phyloP scores from a whole-genome alignment of 2,113 vertebrate genomes.

The Mesitornis unicolor region DNA sequence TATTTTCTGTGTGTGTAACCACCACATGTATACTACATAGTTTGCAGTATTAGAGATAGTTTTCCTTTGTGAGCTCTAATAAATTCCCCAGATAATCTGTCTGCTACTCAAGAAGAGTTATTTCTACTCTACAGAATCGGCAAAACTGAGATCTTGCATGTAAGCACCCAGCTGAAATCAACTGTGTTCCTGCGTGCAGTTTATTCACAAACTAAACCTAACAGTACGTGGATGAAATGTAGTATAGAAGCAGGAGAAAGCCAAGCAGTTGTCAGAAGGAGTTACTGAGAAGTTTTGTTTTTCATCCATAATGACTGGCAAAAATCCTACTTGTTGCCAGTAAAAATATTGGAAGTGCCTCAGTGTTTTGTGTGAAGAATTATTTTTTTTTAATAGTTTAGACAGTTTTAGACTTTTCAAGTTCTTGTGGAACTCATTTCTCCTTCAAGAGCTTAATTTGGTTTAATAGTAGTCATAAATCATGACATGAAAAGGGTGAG shows the following conservation, averaged over 20 bases:
- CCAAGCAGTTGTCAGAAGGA: slow-evolving; percentile 42
- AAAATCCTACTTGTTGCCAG: slow-evolving; percentile 15
- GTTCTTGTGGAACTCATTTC: slow-evolving; percentile 23
- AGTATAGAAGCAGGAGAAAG: not conserved
- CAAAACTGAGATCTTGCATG: not conserved
- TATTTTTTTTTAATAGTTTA: not conserved
- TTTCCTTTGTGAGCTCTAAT: not conserved
- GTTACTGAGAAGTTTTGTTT: slow-evolving; percentile 36
- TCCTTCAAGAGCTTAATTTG: slow-evolving; percentile 46
- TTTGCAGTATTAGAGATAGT: not conserved
- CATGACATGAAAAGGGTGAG: slow-evolving; percentile 35
- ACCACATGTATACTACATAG: not conserved
- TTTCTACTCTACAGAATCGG: not conserved
- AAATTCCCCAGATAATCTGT: not conserved
- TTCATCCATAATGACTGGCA: not conserved
- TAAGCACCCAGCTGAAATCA: not conserved
- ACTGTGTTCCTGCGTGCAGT: not conserved
- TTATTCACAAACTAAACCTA: not conserved
- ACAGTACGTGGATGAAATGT: not conserved
- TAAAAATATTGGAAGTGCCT: slow-evolving; percentile 39
- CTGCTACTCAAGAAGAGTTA: not conserved
- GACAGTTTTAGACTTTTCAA: slow-evolving; percentile 13
- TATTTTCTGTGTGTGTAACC: not conserved
- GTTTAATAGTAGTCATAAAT: slow-evolving; percentile 65
- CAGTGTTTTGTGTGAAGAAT: not conserved